Conservation (phyloP, 2,113 vertebrate genomes). For the Coracopsis vasa region DNA sequence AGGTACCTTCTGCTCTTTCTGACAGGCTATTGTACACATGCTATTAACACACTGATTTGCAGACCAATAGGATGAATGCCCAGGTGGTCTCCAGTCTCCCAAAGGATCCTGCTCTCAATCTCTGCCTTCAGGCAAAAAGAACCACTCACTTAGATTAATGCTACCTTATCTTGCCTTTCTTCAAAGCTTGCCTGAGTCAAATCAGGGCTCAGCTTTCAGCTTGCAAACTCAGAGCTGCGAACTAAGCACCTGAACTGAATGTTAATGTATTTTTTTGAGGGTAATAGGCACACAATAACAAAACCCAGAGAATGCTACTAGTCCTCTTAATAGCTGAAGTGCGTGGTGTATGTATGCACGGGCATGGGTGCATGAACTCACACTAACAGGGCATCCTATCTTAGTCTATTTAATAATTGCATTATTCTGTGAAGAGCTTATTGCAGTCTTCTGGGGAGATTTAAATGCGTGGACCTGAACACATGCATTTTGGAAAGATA, state of each 20-base stretch:
- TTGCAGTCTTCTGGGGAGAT: conserved; percentile 33
- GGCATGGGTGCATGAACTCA: background rate
- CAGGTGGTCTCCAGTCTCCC: conserved; percentile 39
- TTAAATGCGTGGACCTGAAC: background rate
- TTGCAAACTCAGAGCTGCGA: conserved; percentile 38
- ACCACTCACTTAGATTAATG: conserved; percentile 33
- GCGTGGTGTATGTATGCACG: background rate
- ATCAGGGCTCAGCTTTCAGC: conserved; percentile 55
- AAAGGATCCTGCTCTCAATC: conserved; percentile 9
- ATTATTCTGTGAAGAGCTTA: conserved; percentile 39
- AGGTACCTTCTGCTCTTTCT: background rate
- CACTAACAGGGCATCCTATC: background rate
- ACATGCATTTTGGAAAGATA: background rate
- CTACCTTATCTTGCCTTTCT: conserved; percentile 54
- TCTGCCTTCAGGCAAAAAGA: conserved; percentile 38
- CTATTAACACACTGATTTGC: conserved; percentile 40
- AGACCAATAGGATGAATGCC: background rate
- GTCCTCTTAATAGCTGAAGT: conserved; percentile 32
- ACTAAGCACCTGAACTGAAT: conserved; percentile 13
- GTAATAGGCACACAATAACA: background rate
- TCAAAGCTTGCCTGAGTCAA: conserved; percentile 32
- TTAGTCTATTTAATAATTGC: conserved; percentile 56
- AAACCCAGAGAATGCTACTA: conserved; percentile 46
- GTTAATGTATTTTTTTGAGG: conserved; percentile 10
- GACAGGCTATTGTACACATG: conserved; percentile 28